Conservation (phyloP, 2,113 vertebrate genomes). For the Chionomys nivalis region DNA sequence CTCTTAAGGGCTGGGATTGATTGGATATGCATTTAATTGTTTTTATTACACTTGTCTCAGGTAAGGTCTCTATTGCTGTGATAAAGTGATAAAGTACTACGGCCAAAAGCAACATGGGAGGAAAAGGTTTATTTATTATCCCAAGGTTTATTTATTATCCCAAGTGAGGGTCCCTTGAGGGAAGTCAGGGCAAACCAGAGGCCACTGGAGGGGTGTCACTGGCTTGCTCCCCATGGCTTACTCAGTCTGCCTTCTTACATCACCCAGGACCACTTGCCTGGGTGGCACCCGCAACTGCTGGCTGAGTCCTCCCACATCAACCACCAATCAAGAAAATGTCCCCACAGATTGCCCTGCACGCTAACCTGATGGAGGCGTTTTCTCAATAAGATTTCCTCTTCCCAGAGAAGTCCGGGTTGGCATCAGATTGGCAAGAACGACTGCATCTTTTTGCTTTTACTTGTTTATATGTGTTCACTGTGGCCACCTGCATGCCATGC, state of each 20-base stretch:
- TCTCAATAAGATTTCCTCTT: background rate
- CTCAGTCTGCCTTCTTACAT: background rate
- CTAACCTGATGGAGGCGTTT: background rate
- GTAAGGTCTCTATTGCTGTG: background rate
- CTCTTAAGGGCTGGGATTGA: background rate
- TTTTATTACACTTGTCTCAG: background rate
- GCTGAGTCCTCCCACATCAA: background rate
- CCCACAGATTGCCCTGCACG: background rate
- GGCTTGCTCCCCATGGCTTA: background rate
- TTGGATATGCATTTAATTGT: background rate
- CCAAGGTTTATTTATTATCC: background rate
- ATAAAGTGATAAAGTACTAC: background rate
- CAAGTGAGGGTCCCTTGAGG: background rate
- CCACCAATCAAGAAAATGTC: background rate
- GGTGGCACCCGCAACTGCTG: no score
- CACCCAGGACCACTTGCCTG: background rate
- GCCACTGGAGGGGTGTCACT: background rate
- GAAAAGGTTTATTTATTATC: background rate
- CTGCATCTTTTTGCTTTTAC: background rate
- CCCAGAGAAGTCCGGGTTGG: background rate
- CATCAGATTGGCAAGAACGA: background rate
- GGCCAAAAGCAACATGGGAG: background rate
- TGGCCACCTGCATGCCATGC: background rate
- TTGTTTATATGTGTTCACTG: background rate
- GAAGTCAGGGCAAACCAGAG: background rate